A percentile compares a stretch with the other conserved stretches of the same genome.
Conservation (phyloP, 2,797 vertebrate genomes). For the Chaenodraco wilsoni region DNA sequence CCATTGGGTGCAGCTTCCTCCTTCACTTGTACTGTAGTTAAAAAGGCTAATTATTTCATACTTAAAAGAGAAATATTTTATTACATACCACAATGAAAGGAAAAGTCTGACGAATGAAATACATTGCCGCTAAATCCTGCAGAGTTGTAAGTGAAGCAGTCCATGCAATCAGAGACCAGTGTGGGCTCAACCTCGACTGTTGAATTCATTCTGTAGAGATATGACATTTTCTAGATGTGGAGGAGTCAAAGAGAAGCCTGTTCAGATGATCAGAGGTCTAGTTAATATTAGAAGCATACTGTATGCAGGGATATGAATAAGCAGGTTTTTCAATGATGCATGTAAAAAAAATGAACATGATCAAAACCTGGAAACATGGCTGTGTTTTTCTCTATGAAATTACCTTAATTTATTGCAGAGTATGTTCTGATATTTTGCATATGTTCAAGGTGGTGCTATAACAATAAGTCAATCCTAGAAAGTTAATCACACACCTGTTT, state of each 20-base stretch:
- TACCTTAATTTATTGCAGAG: not conserved
- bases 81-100: not conserved
- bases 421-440: not conserved
- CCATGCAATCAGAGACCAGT: constrained; percentile 25
- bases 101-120: not conserved
- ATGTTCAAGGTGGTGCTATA: not conserved
- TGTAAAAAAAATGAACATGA: constrained; percentile 7
- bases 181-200: constrained; percentile 9
- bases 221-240: constrained; percentile 7
- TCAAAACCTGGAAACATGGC: constrained; percentile 6
- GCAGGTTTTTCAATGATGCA: not conserved
- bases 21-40: too few species aligned
- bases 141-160: not conserved
- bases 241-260: constrained; percentile 9
- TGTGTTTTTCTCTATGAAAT: not conserved
- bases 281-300: constrained; percentile 14
- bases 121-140: not conserved
- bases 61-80: not conserved
- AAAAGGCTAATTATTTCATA: not conserved
- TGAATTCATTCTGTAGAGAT: constrained; percentile 23
- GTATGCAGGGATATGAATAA: constrained; percentile 6
- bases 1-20: not conserved
- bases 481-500: not conserved
- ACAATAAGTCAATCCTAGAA: not conserved
- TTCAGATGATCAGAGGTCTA: constrained; percentile 31